phyloP scores from a whole-genome alignment of 2,797 vertebrate species.

The Glyptemys insculpta region DNA sequence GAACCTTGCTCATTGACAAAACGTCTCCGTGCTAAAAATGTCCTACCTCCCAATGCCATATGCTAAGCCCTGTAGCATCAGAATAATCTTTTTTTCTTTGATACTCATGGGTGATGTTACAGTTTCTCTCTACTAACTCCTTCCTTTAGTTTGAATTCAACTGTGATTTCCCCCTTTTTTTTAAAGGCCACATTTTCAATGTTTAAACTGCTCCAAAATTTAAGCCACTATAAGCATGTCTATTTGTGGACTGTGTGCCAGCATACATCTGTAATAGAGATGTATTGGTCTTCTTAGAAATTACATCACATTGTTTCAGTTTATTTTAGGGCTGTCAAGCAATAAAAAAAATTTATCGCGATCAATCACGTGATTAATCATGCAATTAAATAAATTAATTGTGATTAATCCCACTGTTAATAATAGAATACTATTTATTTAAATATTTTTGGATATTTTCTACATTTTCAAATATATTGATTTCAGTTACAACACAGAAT shows the following conservation, averaged over 20 bases:
- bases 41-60: background rate
- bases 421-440: no score
- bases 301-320: background rate
- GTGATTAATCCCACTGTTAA: no score
- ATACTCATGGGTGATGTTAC: background rate
- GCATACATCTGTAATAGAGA: background rate
- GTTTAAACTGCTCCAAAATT: background rate
- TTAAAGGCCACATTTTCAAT: background rate
- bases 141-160: background rate
- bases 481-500: no score
- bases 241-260: rapidly evolving
- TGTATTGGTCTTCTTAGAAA: background rate
- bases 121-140: background rate
- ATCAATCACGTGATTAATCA: no score
- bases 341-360: no score
- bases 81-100: background rate
- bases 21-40: background rate
- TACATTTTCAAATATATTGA: no score
- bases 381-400: no score
- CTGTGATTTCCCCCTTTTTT: background rate
- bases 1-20: background rate
- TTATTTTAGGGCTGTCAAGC: background rate
- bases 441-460: no score
- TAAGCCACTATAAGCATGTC: background rate
- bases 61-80: background rate